Conservation (phyloP, 1,140 invertebrate genomes). For the Tetraneura akinire region DNA sequence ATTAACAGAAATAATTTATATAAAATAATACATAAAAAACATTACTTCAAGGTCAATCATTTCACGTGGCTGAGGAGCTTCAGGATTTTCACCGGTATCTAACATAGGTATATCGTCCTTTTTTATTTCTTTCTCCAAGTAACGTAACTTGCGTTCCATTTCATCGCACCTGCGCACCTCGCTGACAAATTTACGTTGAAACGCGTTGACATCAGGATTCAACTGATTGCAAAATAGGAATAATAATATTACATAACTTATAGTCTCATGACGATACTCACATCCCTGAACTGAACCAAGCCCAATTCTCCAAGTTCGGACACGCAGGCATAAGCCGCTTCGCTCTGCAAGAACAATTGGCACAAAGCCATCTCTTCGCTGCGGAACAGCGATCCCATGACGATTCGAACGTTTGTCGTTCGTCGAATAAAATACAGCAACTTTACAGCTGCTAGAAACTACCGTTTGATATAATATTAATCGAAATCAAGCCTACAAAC, state of each 20-base stretch:
- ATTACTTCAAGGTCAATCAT: slow-evolving; percentile 97
- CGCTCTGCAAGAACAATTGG: slow-evolving; percentile 87
- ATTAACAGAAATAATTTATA: not conserved
- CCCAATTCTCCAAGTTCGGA: slow-evolving; percentile 90
- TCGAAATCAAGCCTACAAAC: too few species aligned
- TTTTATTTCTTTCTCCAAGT: slow-evolving; percentile 96
- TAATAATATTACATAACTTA: not conserved
- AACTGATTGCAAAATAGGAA: slow-evolving; percentile 65
- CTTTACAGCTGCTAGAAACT: too few species aligned
- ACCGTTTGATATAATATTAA: too few species aligned
- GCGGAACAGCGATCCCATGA: slow-evolving; percentile 79
- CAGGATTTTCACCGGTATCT: slow-evolving; percentile 96
- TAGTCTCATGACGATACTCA: slow-evolving; percentile 62
- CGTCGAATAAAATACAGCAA: not conserved
- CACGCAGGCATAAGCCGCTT: slow-evolving; percentile 91
- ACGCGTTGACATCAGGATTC: slow-evolving; percentile 92
- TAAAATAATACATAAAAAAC: not conserved
- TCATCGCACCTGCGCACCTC: slow-evolving; percentile 93
- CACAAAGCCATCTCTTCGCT: slow-evolving; percentile 91
- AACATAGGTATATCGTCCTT: slow-evolving; percentile 96
- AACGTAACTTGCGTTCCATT: slow-evolving; percentile 93
- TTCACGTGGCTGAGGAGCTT: slow-evolving; percentile 95
- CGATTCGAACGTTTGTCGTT: slow-evolving; percentile 48
- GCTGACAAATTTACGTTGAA: slow-evolving; percentile 94
- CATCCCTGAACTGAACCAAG: slow-evolving; percentile 90